Conservation (phyloP, 53 echinoderm and acorn worm genomes). For the Astropecten irregularis region DNA sequence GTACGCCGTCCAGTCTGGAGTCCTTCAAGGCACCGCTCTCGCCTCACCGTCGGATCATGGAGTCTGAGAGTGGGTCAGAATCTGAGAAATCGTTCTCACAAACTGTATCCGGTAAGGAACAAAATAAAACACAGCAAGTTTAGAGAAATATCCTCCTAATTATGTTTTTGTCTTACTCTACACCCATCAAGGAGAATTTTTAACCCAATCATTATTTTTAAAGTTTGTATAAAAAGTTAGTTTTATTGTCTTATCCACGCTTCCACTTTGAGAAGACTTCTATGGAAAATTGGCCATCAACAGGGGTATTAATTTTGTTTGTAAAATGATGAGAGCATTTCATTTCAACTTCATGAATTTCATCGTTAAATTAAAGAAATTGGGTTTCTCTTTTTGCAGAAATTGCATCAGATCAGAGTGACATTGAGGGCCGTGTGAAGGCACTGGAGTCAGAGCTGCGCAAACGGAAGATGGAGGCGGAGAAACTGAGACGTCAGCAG, state of each 20-base stretch:
- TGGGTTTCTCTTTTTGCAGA: conserved; percentile 67
- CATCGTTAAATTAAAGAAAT: no score
- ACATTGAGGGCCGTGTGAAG: conserved; percentile 91
- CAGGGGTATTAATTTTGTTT: background rate
- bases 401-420: conserved; percentile 98
- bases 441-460: conserved; percentile 86
- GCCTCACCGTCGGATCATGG: conserved; percentile 64
- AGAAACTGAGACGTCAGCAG: conserved; percentile 94
- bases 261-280: no score
- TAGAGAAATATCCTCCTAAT: no score
- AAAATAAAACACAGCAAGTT: background rate
- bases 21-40: conserved; percentile 56
- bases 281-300: no score
- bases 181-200: no score
- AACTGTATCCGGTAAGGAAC: conserved; percentile 84
- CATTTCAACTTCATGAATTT: background rate
- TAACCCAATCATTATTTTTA: no score
- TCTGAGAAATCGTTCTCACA: conserved; percentile 96
- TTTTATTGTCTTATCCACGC: no score
- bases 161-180: no score
- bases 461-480: conserved; percentile 93
- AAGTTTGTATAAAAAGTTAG: no score
- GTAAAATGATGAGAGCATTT: background rate
- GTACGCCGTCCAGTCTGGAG: conserved; percentile 58
- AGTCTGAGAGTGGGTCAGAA: conserved; percentile 96